These are phyloP conservation scores for Oscheius sp. DNA, from an alignment of 2,888 invertebrate genomes.

Conservation along the genomic window DNA sequence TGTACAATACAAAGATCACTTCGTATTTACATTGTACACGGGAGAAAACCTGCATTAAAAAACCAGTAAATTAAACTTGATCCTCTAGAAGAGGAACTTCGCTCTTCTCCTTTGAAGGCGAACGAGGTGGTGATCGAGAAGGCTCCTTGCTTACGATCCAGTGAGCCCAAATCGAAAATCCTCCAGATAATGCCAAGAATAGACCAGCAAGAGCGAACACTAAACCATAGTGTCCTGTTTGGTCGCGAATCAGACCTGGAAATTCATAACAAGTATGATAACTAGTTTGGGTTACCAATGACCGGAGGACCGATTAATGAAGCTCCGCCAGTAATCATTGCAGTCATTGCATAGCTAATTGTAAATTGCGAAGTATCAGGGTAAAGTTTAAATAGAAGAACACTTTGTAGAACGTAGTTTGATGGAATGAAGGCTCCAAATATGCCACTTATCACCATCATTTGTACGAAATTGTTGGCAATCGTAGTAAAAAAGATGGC, in stretches of 20 bases:
- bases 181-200: background rate
- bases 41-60: too few species aligned
- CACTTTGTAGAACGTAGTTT: constrained; percentile 49
- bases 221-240: too few species aligned
- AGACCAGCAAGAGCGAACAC: constrained; percentile 10
- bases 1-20: too few species aligned
- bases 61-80: background rate
- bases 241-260: constrained; percentile 49
- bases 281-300: constrained; percentile 76
- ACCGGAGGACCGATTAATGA: constrained; percentile 89
- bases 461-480: background rate
- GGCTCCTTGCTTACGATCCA: background rate
- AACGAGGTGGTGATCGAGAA: background rate
- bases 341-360: constrained; percentile 86
- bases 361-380: constrained; percentile 90
- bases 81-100: background rate
- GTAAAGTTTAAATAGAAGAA: constrained; percentile 82
- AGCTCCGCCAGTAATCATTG: constrained; percentile 87
- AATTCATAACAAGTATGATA: background rate
- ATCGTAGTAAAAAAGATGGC: constrained; percentile 67
- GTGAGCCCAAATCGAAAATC: background rate
- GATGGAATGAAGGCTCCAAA: constrained; percentile 43
- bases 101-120: background rate
- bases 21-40: too few species aligned
- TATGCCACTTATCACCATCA: constrained; percentile 15